Evolutionary conservation across 2,797 vertebrate species (phyloP).

Genomic region (Cyclopterus lumpus): DNA sequence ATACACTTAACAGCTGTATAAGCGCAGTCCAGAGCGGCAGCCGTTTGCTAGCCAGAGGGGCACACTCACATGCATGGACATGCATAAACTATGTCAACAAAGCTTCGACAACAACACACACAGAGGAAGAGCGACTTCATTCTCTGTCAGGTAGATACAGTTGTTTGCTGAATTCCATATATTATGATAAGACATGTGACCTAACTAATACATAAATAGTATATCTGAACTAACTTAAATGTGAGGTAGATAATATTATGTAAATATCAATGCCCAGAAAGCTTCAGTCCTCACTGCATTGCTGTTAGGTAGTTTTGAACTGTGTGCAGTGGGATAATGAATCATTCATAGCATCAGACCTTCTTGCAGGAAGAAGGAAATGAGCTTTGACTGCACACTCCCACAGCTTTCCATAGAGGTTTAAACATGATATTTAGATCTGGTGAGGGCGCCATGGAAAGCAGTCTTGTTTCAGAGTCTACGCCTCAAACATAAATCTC

Average conservation of each 20-base stretch:
- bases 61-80: not conserved
- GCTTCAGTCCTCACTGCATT: not conserved
- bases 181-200: not conserved
- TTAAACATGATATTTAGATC: slow-evolving; percentile 12
- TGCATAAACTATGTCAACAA: not conserved
- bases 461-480: not conserved
- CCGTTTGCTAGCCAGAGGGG: not conserved
- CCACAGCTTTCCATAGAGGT: slow-evolving; percentile 15
- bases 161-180: not conserved
- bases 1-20: not conserved
- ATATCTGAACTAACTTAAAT: not conserved
- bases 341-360: slow-evolving; percentile 20
- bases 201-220: not conserved
- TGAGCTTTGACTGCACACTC: not conserved
- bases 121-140: not conserved
- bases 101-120: not conserved
- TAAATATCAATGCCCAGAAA: not conserved
- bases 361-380: slow-evolving; percentile 44
- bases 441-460: not conserved
- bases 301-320: not conserved
- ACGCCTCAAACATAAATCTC: not conserved
- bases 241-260: not conserved
- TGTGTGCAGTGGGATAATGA: slow-evolving; percentile 7
- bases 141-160: no score
- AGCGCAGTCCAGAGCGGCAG: not conserved